Percentiles rank a stretch among this genome's conserved stretches.
Conservation (phyloP, 2,797 vertebrate genomes). For the Liasis olivaceus region DNA sequence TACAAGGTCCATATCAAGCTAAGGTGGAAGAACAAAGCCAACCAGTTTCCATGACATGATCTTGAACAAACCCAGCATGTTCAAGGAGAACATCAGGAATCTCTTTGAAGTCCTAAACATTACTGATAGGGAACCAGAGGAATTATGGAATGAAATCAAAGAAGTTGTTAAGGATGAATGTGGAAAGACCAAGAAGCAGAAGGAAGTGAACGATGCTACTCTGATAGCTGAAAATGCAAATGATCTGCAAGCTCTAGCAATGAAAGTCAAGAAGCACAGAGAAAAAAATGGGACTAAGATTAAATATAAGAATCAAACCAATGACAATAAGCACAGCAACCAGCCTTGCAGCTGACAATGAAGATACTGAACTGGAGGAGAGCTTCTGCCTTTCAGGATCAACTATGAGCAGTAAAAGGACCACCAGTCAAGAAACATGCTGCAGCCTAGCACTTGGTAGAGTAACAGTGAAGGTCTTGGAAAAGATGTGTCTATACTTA, state of each 20-base stretch:
- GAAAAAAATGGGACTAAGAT: not conserved
- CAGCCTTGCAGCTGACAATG: not conserved
- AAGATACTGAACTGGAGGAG: not conserved
- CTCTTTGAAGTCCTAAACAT: not conserved
- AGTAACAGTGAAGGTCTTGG: not conserved
- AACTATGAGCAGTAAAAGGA: not conserved
- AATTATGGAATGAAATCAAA: not conserved
- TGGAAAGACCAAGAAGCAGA: not conserved
- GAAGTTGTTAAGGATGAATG: not conserved
- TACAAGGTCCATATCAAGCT: not conserved
- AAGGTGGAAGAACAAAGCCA: not conserved
- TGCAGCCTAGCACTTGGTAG: not conserved
- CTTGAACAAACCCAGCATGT: not conserved
- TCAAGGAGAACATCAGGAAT: not conserved
- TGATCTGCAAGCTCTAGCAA: not conserved
- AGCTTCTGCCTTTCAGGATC: not conserved
- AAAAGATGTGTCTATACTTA: not conserved
- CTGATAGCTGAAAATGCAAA: not conserved
- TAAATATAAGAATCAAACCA: not conserved
- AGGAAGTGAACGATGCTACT: not conserved
- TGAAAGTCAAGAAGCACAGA: not conserved
- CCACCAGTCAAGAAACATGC: not conserved
- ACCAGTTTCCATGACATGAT: not conserved
- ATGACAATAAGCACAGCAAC: not conserved
- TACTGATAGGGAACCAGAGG: not conserved